Base-by-base conservation (phyloP, 2,797 vertebrate species). In the Sandelia bainsii region DNA sequence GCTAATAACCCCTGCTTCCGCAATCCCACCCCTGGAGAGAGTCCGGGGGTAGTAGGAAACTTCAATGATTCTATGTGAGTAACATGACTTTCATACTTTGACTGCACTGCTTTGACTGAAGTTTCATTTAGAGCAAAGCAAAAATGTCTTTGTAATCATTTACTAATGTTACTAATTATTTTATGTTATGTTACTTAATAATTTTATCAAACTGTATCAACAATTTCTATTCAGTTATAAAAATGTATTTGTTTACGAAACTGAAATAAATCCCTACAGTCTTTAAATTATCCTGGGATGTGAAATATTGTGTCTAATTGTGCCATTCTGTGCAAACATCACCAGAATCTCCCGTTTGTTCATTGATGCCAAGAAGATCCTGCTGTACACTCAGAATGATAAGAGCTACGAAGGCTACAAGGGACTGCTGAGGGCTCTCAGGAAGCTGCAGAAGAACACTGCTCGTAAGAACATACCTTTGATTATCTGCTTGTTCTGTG, bases 1-100 rank as follows among this genome's bases (percentile, higher is more conserved):
- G 97, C 97, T 86, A 99, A 99, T 91, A 99, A 99, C 89, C 98
- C 98, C 37, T 99, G 98, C 84, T 99, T 99, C 88, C 97, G 97
- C 56, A 95, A 97, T 63, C 96, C 98, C 0, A 99, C 98, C 7
- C 97, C 97, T 8, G 98, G 98, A 48, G 98, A 98, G 83, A 95
- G 89, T 53, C 96, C 96, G 0, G 96, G 96, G 32, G 77, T 96
- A 49, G 95, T 98, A 71, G 96, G 96, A 75, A 98, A 98, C 90
- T 98, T 98, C 91, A 96, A 98, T 56, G 93, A 96, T 57, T 98
- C 97, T 4, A 98, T 98, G 97, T 98, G 87, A 97, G 97, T 94
- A 42, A 65, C 32, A 16, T 1, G 19, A 11, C 25, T 19, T 4
- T 44, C 2, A 20, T 39, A n/a, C 10, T 25, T 20, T 29, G 20